Evolutionary conservation across 2,888 invertebrate species (phyloP).

Genomic region (Sepioteuthis lessoniana): DNA sequence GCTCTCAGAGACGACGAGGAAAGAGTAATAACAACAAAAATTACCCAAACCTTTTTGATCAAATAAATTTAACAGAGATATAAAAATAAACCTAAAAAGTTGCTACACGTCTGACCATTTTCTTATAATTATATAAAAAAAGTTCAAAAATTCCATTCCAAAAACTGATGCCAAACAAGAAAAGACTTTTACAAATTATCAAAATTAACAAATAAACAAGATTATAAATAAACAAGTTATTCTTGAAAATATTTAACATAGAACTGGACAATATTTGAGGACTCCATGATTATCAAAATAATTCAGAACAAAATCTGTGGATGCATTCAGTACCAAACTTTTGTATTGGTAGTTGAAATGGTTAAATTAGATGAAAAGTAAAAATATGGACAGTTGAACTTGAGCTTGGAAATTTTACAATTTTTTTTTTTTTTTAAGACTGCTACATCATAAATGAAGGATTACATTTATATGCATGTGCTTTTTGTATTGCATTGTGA

Average conservation of each 20-base stretch:
- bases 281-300: not conserved
- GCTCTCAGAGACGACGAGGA: not conserved
- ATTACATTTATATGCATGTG: not conserved
- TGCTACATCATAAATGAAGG: not conserved
- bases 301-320: too few relatives aligned
- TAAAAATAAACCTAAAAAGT: not conserved
- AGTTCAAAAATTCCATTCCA: not conserved
- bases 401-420: not conserved
- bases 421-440: not conserved
- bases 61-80: not conserved
- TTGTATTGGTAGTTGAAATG: too few relatives aligned
- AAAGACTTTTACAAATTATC: not conserved
- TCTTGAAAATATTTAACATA: not conserved
- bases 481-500: slow-evolving; percentile 1
- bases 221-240: not conserved
- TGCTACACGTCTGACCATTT: not conserved
- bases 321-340: too few relatives aligned
- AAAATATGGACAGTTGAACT: not conserved
- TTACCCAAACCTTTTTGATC: not conserved
- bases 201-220: not conserved
- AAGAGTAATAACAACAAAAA: not conserved
- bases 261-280: too few relatives aligned
- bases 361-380: not conserved
- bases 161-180: not conserved
- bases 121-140: not conserved